Evolutionary conservation across 2,888 invertebrate genomes (phyloP).

Genomic region (Trichogramma dendrolimi): DNA sequence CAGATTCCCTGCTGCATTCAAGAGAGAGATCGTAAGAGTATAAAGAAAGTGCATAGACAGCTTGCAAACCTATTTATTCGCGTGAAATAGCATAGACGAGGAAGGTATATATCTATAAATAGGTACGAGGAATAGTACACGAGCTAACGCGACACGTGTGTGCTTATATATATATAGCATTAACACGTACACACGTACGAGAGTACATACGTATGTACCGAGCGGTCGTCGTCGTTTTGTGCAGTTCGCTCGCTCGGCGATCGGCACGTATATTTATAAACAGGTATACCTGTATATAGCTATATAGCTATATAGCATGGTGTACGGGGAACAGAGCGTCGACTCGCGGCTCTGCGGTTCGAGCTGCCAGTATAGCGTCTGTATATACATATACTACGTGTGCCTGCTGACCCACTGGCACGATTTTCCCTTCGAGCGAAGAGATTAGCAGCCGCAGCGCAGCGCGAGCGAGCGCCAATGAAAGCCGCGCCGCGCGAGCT

Average conservation of each 20-base stretch:
- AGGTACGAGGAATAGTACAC: neutral
- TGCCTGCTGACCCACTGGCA: constrained; percentile 36
- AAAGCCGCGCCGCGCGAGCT: constrained; percentile 28
- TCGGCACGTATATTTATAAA: no score
- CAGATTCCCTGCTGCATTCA: constrained; percentile 31
- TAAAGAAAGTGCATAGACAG: constrained; percentile 32
- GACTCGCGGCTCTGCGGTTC: no score
- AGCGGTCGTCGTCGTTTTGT: no score
- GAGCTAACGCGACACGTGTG: neutral
- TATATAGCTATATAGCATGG: no score
- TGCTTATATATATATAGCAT: no score
- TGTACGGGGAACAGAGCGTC: no score
- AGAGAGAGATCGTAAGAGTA: neutral
- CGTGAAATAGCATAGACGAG: neutral
- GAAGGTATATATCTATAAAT: neutral
- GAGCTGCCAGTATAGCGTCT: no score
- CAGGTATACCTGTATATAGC: no score
- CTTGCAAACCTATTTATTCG: constrained; percentile 32
- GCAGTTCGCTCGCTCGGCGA: no score
- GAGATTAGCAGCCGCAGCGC: constrained; percentile 27
- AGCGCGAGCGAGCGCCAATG: constrained; percentile 25
- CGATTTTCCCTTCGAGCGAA: constrained; percentile 38
- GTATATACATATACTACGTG: constrained; percentile 26
- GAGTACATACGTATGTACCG: no score
- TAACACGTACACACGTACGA: no score